These are phyloP conservation scores for Scomber scombrus DNA, from an alignment of 2,113 vertebrate species.

Conservation along the genomic window DNA sequence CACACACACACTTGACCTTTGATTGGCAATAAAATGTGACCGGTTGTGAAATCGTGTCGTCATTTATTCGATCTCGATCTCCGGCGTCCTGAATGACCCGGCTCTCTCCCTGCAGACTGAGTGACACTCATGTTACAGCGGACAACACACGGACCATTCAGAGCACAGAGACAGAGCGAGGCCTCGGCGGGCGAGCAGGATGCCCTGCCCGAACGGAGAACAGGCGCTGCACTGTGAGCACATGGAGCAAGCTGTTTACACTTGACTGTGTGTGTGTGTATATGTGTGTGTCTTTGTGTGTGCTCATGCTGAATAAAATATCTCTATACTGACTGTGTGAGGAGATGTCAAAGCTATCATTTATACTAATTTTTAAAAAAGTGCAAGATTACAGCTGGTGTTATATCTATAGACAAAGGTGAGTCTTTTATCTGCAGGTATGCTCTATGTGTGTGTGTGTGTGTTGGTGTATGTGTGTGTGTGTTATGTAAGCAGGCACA, in stretches of 20 bases:
- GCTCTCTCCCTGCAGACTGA: not conserved
- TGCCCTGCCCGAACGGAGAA: conserved; percentile 76
- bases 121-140: conserved; percentile 42
- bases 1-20: conserved; percentile 18
- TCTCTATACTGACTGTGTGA: not conserved
- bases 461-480: too few relatives aligned
- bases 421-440: conserved; percentile 29
- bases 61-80: not conserved
- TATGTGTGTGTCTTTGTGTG: conserved; percentile 25
- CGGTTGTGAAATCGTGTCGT: not conserved
- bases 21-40: conserved; percentile 4
- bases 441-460: not conserved
- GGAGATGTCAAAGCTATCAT: not conserved
- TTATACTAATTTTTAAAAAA: not conserved
- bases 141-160: conserved; percentile 61
- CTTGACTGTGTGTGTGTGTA: not conserved
- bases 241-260: conserved; percentile 50
- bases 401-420: not conserved
- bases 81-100: not conserved
- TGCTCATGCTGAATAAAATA: conserved; percentile 8
- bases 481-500: conserved; percentile 54
- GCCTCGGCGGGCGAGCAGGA: conserved; percentile 64
- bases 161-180: conserved; percentile 41
- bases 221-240: conserved; percentile 72
- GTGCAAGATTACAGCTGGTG: conserved; percentile 10